Percentiles rank a stretch among this genome's conserved stretches.
phyloP scores from a whole-genome alignment of 2,113 vertebrate genomes.

The Mola mola region DNA sequence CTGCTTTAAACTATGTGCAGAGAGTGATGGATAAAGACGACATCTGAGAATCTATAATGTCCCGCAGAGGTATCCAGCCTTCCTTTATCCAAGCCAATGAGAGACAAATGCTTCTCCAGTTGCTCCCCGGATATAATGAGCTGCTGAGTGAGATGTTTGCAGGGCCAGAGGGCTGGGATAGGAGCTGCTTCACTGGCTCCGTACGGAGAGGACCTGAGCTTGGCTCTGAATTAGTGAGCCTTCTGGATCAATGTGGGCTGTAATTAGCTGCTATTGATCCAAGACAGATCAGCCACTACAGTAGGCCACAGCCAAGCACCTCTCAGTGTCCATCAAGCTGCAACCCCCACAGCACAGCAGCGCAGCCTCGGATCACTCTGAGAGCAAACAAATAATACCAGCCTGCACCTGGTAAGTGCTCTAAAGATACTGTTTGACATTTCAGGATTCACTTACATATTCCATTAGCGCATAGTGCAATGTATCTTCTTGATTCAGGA shows the following conservation, averaged over 20 bases:
- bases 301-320: constrained; percentile 76
- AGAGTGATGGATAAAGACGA: constrained; percentile 18
- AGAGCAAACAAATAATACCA: constrained; percentile 74
- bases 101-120: constrained; percentile 61
- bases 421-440: constrained; percentile 67
- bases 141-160: constrained; percentile 77
- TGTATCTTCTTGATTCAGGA: constrained; percentile 68
- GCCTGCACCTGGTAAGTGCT: constrained; percentile 66
- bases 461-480: constrained; percentile 68
- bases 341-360: constrained; percentile 51
- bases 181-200: constrained; percentile 68
- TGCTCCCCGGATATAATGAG: constrained; percentile 76
- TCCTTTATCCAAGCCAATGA: constrained; percentile 36
- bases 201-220: constrained; percentile 57
- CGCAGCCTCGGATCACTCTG: constrained; percentile 59
- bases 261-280: constrained; percentile 85
- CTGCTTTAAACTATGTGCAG: background rate
- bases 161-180: constrained; percentile 66
- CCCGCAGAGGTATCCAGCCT: constrained; percentile 29
- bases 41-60: constrained; percentile 47
- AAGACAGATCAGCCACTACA: constrained; percentile 77
- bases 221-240: constrained; percentile 78
- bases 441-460: constrained; percentile 74
- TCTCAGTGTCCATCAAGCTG: constrained; percentile 73
- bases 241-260: constrained; percentile 79